Evolutionary conservation across 2,888 invertebrate species (phyloP).

Genomic region (Platypus cylindrus): DNA sequence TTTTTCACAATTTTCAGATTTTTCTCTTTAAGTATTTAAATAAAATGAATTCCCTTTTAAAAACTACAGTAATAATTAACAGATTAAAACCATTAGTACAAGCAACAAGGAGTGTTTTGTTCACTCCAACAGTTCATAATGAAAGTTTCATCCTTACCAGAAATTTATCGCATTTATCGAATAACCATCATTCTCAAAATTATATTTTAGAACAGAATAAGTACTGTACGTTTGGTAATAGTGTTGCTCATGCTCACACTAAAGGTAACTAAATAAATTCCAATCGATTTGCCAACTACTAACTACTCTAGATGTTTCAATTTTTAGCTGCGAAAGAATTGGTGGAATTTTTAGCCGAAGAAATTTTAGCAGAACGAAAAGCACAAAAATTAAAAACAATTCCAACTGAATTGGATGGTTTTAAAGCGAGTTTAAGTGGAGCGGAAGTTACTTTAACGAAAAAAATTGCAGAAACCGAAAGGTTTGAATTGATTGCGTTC

Average conservation of each 20-base stretch:
- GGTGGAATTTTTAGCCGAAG: conserved; percentile 83
- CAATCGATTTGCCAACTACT: background rate
- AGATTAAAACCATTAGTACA: conserved; percentile 24
- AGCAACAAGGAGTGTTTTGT: conserved; percentile 26
- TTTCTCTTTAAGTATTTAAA: conserved; percentile 26
- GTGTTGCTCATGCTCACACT: conserved; percentile 46
- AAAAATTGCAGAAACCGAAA: conserved; percentile 57
- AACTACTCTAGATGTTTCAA: background rate
- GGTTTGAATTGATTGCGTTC: conserved; percentile 8
- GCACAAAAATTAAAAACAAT: conserved; percentile 62
- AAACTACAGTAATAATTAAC: conserved; percentile 42
- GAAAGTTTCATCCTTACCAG: conserved; percentile 48
- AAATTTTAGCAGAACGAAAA: conserved; percentile 84
- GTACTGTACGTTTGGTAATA: conserved; percentile 52
- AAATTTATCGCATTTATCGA: conserved; percentile 66
- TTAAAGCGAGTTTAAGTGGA: conserved; percentile 63
- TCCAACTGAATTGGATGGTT: conserved; percentile 69
- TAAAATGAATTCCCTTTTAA: conserved; percentile 60
- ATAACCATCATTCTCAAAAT: conserved; percentile 31
- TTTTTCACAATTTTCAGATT: conserved; percentile 6
- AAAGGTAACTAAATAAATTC: conserved; percentile 45
- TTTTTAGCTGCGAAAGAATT: conserved; percentile 69
- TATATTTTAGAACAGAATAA: conserved; percentile 40
- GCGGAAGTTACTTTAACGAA: conserved; percentile 78
- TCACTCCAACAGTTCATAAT: conserved; percentile 19